phyloP scores from a whole-genome alignment of 2,113 vertebrate genomes.

The Machaerirhynchus nigripectus region DNA sequence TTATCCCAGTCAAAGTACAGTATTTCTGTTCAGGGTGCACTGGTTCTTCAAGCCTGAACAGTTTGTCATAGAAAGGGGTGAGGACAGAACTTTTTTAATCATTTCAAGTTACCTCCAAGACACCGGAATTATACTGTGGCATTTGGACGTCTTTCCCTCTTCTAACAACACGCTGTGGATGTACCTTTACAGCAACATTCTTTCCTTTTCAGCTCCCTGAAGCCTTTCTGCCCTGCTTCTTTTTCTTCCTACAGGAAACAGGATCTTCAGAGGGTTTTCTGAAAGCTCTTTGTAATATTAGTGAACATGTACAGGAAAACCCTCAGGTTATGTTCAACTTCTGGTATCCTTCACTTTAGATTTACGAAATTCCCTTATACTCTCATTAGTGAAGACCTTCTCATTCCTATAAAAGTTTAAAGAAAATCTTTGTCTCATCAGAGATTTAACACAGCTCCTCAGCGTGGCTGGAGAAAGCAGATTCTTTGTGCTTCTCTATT shows the following conservation, averaged over 20 bases:
- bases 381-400: constrained; percentile 77
- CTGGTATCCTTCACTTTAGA: constrained; percentile 78
- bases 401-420: constrained; percentile 75
- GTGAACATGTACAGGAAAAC: constrained; percentile 77
- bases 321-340: constrained; percentile 79
- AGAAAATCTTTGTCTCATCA: constrained; percentile 72
- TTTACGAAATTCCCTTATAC: constrained; percentile 79
- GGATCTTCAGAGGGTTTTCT: constrained; percentile 72
- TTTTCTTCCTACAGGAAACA: constrained; percentile 65
- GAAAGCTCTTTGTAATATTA: constrained; percentile 78
- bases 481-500: neutral
- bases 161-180: neutral
- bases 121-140: neutral
- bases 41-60: neutral
- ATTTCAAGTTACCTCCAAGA: neutral
- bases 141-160: neutral
- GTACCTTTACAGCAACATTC: constrained; percentile 56
- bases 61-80: neutral
- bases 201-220: constrained; percentile 51
- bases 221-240: constrained; percentile 45
- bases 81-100: neutral
- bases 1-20: neutral
- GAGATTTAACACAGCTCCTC: constrained; percentile 62
- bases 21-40: neutral
- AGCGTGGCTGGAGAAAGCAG: neutral